Evolutionary conservation across 2,888 invertebrate genomes (phyloP).

Genomic region (Agrochola lychnidis): DNA sequence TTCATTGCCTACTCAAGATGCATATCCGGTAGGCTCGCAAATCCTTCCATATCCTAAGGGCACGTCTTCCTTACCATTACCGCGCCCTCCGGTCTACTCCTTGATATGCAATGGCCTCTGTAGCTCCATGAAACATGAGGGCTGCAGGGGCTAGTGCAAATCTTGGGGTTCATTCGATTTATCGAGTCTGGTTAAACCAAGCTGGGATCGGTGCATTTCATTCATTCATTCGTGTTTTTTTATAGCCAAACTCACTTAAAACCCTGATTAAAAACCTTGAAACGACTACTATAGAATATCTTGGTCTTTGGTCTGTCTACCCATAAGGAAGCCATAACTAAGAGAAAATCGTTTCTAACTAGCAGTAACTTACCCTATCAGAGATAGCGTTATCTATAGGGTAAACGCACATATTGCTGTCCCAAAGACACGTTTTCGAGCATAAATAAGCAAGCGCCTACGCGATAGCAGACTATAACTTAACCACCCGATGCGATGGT

Average conservation of each 20-base stretch:
- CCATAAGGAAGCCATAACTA: conserved; percentile 48
- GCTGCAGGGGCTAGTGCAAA: too few species aligned
- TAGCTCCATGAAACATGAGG: too few species aligned
- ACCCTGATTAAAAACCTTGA: neutral
- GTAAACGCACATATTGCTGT: conserved; percentile 67
- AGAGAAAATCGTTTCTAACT: conserved; percentile 46
- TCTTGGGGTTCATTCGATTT: too few species aligned
- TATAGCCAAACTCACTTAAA: neutral
- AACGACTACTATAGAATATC: neutral
- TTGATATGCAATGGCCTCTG: too few species aligned
- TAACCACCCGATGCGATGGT: conserved; percentile 47
- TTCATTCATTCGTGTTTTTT: neutral
- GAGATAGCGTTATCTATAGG: conserved; percentile 62
- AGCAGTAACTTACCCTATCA: conserved; percentile 50
- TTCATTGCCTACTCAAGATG: too few species aligned
- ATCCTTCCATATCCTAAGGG: too few species aligned
- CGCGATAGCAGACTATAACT: conserved; percentile 53
- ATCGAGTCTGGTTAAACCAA: too few species aligned
- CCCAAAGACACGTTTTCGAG: conserved; percentile 59
- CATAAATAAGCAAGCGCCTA: conserved; percentile 75
- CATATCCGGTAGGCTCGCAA: too few species aligned
- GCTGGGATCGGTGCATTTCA: too few species aligned
- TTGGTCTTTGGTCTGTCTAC: conserved; percentile 16
- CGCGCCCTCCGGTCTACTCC: too few species aligned
- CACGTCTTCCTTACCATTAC: too few species aligned